Percentiles rank a stretch among this genome's conserved stretches.
phyloP scores from a whole-genome alignment of 30 jellyfish, hydroid and myxozoan species.

The Chrysaora quinquecirrha region DNA sequence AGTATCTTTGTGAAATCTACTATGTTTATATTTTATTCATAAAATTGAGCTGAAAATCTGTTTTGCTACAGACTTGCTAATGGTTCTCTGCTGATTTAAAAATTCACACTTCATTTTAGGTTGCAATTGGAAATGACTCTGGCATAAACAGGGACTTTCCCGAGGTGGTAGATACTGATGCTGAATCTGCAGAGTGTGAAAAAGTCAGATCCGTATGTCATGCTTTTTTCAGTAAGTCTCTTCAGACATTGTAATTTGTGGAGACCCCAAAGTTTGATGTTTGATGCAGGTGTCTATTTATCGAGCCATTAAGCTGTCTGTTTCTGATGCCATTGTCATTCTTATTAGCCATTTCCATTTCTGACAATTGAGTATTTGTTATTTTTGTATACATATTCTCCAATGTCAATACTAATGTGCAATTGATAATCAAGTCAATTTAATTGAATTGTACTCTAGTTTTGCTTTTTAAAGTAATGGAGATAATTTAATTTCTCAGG shows the following conservation, averaged over 20 bases:
- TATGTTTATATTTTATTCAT: background rate
- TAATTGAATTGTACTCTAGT: background rate
- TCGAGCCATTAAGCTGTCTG: background rate
- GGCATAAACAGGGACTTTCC: background rate
- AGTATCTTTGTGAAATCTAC: background rate
- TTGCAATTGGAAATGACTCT: background rate
- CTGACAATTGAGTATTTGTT: background rate
- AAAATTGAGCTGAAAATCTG: background rate
- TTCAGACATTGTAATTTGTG: background rate
- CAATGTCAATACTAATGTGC: background rate
- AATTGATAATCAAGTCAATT: background rate
- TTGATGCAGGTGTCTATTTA: background rate
- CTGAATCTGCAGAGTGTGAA: slow-evolving; percentile 1
- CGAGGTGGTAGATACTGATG: background rate
- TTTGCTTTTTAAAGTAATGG: background rate
- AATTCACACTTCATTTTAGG: background rate
- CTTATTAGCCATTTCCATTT: background rate
- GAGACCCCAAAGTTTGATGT: background rate
- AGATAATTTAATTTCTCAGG: background rate
- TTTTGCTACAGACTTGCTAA: background rate
- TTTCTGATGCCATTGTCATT: background rate
- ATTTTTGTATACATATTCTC: background rate
- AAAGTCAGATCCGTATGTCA: background rate
- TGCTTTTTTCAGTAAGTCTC: background rate
- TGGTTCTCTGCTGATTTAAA: background rate